phyloP scores from a whole-genome alignment of 2,888 invertebrate genomes.

The Timandra comae region DNA sequence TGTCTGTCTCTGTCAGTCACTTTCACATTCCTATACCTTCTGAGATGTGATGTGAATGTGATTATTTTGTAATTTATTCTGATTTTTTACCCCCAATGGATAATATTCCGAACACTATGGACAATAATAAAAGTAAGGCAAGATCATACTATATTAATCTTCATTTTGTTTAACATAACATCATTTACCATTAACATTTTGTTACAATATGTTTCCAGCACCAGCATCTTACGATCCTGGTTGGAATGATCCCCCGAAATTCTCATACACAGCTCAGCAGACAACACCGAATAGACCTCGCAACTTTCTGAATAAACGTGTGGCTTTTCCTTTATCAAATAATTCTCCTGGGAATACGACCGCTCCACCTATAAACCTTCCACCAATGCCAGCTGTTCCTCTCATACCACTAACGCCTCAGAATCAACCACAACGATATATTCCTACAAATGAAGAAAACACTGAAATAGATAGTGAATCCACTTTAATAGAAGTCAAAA shows the following conservation, averaged over 20 bases:
- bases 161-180: slow-evolving; percentile 1
- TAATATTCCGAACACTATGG: slow-evolving; percentile 23
- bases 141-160: background rate
- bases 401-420: slow-evolving; percentile 26
- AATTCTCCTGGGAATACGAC: slow-evolving; percentile 25
- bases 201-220: background rate
- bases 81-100: slow-evolving; percentile 3
- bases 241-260: slow-evolving; percentile 77
- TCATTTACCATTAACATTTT: background rate
- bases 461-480: slow-evolving; percentile 42
- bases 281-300: slow-evolving; percentile 57
- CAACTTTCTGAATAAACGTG: slow-evolving; percentile 71
- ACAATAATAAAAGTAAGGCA: slow-evolving; percentile 33
- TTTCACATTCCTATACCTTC: too few relatives aligned
- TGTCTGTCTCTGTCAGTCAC: too few relatives aligned
- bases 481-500: slow-evolving; percentile 47
- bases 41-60: too few relatives aligned
- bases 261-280: slow-evolving; percentile 61
- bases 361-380: slow-evolving; percentile 33
- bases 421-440: slow-evolving; percentile 11
- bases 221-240: slow-evolving; percentile 69
- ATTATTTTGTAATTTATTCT: background rate
- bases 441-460: slow-evolving; percentile 18
- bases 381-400: slow-evolving; percentile 35
- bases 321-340: slow-evolving; percentile 66